Evolutionary conservation across 2,888 invertebrate species (phyloP).

Genomic region (Hartigia nigra): DNA sequence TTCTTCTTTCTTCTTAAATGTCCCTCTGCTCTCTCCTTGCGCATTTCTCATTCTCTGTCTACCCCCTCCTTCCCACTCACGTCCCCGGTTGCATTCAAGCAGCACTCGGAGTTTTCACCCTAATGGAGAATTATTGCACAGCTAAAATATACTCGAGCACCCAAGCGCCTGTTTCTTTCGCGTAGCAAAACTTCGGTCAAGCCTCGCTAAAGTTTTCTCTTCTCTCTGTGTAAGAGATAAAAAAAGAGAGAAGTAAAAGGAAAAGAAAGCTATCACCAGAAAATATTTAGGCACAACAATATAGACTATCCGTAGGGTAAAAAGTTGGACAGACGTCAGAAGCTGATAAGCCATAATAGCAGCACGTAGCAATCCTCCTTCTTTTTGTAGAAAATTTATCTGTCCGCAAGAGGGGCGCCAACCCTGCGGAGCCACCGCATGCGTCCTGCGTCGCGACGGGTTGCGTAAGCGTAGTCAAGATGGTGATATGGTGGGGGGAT

Average conservation of each 20-base stretch:
- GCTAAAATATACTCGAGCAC: conserved; percentile 29
- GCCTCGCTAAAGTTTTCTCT: background rate
- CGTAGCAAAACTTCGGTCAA: background rate
- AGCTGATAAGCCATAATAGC: background rate
- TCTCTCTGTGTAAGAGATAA: background rate
- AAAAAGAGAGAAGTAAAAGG: conserved; percentile 16
- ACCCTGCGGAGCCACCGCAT: background rate
- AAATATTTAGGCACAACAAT: conserved; percentile 14
- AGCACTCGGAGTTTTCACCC: conserved; percentile 20
- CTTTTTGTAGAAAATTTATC: background rate
- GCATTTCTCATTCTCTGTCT: conserved; percentile 1
- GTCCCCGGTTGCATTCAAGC: background rate
- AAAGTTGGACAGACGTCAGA: background rate
- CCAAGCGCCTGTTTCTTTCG: background rate
- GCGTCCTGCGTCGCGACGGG: background rate
- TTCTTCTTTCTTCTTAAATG: conserved; percentile 18
- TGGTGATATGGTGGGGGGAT: background rate
- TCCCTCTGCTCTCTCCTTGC: conserved; percentile 7
- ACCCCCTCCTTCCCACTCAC: background rate
- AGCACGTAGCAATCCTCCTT: background rate
- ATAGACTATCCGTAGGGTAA: background rate
- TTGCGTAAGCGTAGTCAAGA: conserved; percentile 1
- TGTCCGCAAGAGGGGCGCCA: background rate
- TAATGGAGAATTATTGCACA: conserved; percentile 57
- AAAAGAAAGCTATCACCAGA: conserved; percentile 13